A percentile compares a stretch with the other conserved stretches of the same genome.
These are phyloP conservation scores for Nemapogon koenigi DNA, from an alignment of 2,888 invertebrate genomes.

Conservation along the genomic window DNA sequence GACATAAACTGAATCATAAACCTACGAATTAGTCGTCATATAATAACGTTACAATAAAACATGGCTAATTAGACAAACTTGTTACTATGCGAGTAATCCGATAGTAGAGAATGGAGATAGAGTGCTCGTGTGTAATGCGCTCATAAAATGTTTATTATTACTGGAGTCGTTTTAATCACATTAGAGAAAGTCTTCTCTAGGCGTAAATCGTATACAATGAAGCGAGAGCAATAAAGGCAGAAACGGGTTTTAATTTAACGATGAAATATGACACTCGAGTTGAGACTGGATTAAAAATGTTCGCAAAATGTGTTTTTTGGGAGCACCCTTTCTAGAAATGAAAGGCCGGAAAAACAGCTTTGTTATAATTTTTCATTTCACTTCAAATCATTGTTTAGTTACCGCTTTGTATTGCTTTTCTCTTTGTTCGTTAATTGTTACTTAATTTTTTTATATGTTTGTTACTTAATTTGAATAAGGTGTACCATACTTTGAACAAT, in stretches of 20 bases:
- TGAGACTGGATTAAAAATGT: constrained; percentile 18
- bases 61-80: constrained; percentile 8
- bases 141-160: constrained; percentile 44
- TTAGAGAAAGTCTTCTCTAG: constrained; percentile 21
- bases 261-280: constrained; percentile 26
- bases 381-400: constrained; percentile 1
- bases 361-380: constrained; percentile 3
- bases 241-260: constrained; percentile 31
- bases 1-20: too few species aligned
- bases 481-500: too few species aligned
- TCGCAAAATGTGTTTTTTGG: constrained; percentile 12
- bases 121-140: constrained; percentile 23
- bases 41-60: constrained; percentile 9
- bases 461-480: too few species aligned
- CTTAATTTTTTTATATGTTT: too few species aligned
- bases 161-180: constrained; percentile 32
- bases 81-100: constrained; percentile 7
- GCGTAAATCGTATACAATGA: constrained; percentile 23
- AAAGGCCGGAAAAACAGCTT: constrained; percentile 7
- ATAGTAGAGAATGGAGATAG: constrained; percentile 7
- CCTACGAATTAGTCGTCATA: too few species aligned
- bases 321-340: constrained; percentile 1
- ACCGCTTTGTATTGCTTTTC: too few species aligned
- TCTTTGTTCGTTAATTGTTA: too few species aligned
- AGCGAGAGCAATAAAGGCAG: constrained; percentile 25